phyloP scores from a whole-genome alignment of 2,888 invertebrate genomes.

The Chalcosyrphus nemorum region DNA sequence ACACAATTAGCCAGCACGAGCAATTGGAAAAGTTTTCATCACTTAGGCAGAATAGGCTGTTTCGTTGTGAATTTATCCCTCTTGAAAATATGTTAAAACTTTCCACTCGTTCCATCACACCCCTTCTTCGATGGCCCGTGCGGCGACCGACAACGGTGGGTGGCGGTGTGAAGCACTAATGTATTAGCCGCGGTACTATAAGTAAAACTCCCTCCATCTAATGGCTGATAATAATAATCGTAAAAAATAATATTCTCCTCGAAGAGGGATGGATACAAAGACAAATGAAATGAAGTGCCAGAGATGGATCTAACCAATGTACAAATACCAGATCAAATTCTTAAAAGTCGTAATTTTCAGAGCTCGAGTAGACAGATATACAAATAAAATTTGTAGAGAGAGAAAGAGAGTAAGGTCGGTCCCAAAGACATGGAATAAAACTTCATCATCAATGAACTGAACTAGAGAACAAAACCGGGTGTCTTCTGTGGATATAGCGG shows the following conservation, averaged over 20 bases:
- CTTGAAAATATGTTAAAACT: slow-evolving; percentile 58
- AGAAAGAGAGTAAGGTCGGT: slow-evolving; percentile 1
- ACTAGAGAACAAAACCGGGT: slow-evolving; percentile 42
- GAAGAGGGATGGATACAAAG: slow-evolving; percentile 35
- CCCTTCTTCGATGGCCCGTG: slow-evolving; percentile 34
- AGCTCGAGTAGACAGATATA: slow-evolving; percentile 8
- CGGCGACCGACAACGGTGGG: not conserved
- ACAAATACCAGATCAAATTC: slow-evolving; percentile 64
- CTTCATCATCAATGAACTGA: slow-evolving; percentile 65
- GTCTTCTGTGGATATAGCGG: slow-evolving; percentile 17
- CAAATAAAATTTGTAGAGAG: not conserved
- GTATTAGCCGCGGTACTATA: slow-evolving; percentile 37
- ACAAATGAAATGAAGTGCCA: slow-evolving; percentile 50
- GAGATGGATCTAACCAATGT: slow-evolving; percentile 58
- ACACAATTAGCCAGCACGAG: slow-evolving; percentile 54
- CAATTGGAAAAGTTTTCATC: slow-evolving; percentile 71
- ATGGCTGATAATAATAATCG: slow-evolving; percentile 68
- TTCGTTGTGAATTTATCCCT: slow-evolving; percentile 57
- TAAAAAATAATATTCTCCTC: slow-evolving; percentile 66
- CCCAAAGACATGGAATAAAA: slow-evolving; percentile 29
- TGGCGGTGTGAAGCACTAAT: slow-evolving; percentile 8
- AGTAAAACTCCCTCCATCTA: slow-evolving; percentile 32
- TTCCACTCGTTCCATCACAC: slow-evolving; percentile 48
- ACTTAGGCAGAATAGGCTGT: slow-evolving; percentile 63
- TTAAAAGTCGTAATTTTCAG: slow-evolving; percentile 43